Percentiles rank a stretch among this genome's conserved stretches.
phyloP scores from a whole-genome alignment of 92 coral and sea anemone species.

The Parazoanthus darwini region DNA sequence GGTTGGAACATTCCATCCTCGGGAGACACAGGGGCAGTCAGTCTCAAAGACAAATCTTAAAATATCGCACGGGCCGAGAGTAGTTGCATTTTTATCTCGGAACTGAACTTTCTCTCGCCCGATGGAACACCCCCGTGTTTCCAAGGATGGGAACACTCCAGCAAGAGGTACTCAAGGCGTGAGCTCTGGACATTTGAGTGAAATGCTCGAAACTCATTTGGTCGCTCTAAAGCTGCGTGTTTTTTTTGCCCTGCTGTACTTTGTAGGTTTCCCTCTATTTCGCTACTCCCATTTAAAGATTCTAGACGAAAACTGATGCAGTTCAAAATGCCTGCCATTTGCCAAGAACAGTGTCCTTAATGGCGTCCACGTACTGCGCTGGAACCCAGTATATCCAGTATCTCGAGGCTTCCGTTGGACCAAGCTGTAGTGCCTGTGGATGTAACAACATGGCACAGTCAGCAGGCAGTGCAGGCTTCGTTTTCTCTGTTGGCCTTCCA shows the following conservation, averaged over 20 bases:
- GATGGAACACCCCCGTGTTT: no score
- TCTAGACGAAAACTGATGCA: background rate
- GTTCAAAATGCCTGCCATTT: constrained; percentile 97
- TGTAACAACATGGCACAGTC: background rate
- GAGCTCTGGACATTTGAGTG: background rate
- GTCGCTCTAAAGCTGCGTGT: background rate
- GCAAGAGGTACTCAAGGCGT: background rate
- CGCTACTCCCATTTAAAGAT: background rate
- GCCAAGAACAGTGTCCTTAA: constrained; percentile 95
- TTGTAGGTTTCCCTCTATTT: background rate
- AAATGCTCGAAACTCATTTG: background rate
- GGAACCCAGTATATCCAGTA: constrained; percentile 99
- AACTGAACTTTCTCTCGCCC: no score
- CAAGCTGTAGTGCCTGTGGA: constrained; percentile 92
- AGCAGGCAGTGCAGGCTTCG: no score
- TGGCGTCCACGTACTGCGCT: constrained; percentile 96
- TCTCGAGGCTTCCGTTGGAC: constrained; percentile 98
- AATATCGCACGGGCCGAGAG: no score
- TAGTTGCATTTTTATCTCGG: no score
- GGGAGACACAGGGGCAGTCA: no score
- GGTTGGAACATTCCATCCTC: background rate
- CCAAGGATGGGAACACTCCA: no score
- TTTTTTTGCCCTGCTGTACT: background rate
- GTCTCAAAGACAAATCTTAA: no score
- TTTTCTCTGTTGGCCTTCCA: no score